Evolutionary conservation across 1,140 invertebrate genomes (phyloP).

Genomic region (Ostrea edulis): DNA sequence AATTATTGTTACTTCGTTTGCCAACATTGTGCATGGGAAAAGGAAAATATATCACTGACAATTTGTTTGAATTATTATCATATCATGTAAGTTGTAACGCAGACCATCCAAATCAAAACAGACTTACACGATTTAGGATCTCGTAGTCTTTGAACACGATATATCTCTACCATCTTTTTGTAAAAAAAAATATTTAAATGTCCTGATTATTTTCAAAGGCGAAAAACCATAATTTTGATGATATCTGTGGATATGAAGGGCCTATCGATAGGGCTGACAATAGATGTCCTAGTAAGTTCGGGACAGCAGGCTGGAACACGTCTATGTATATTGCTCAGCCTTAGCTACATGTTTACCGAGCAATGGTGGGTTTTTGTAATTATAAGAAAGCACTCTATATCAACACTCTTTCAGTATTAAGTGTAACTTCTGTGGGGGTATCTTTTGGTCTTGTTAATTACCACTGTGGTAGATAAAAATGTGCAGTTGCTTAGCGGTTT

Average conservation of each 20-base stretch:
- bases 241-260: conserved; percentile 1
- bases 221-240: conserved; percentile 16
- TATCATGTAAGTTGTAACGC: no score
- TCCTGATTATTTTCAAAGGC: conserved; percentile 29
- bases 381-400: neutral
- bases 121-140: no score
- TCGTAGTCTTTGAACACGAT: neutral
- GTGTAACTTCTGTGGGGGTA: neutral
- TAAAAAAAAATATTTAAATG: conserved; percentile 11
- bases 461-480: neutral
- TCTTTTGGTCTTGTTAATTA: neutral
- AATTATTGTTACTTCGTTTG: no score
- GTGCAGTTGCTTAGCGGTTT: neutral
- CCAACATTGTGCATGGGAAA: no score
- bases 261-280: neutral
- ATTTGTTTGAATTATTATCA: no score
- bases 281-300: neutral
- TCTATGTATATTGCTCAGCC: neutral
- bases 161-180: conserved; percentile 35
- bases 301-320: neutral
- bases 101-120: no score
- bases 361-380: neutral
- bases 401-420: neutral
- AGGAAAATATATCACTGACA: no score
- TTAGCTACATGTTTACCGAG: neutral